A percentile compares a stretch with the other conserved stretches of the same genome.
Conservation (phyloP, 2,113 vertebrate genomes). For the Paradoxurus hermaphroditus region DNA sequence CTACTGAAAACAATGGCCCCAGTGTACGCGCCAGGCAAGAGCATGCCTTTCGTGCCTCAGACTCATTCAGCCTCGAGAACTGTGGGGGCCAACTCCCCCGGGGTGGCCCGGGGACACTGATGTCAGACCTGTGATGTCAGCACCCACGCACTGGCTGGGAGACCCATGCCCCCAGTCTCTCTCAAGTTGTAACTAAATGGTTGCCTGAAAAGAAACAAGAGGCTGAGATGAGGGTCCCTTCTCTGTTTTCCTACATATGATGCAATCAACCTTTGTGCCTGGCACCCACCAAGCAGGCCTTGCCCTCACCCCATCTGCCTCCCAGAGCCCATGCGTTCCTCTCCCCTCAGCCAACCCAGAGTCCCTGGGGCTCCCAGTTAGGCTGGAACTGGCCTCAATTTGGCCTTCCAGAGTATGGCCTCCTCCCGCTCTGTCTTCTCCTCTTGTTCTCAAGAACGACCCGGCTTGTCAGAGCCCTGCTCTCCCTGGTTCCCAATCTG, state of each 20-base stretch:
- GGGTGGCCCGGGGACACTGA: not conserved
- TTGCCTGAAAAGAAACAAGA: not conserved
- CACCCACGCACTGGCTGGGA: not conserved
- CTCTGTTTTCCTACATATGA: not conserved
- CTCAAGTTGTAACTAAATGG: not conserved
- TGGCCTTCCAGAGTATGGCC: not conserved
- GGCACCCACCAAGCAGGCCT: not conserved
- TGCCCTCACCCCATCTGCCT: not conserved
- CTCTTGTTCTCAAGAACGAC: not conserved
- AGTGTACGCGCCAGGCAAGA: not conserved
- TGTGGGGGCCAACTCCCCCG: not conserved
- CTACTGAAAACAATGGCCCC: not conserved
- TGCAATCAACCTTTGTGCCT: not conserved
- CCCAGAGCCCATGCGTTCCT: rapidly evolving
- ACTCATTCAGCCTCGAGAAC: not conserved
- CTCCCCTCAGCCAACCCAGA: not conserved
- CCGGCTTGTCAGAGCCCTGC: not conserved
- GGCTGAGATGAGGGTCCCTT: not conserved
- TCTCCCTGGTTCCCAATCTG: not conserved
- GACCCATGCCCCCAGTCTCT: not conserved
- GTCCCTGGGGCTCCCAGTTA: not conserved
- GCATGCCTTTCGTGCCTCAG: not conserved
- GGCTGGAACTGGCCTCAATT: not conserved
- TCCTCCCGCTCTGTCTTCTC: not conserved
- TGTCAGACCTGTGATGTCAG: not conserved